These are phyloP conservation scores for Stegastes partitus DNA, from an alignment of 2,113 vertebrate species.

Conservation along the genomic window DNA sequence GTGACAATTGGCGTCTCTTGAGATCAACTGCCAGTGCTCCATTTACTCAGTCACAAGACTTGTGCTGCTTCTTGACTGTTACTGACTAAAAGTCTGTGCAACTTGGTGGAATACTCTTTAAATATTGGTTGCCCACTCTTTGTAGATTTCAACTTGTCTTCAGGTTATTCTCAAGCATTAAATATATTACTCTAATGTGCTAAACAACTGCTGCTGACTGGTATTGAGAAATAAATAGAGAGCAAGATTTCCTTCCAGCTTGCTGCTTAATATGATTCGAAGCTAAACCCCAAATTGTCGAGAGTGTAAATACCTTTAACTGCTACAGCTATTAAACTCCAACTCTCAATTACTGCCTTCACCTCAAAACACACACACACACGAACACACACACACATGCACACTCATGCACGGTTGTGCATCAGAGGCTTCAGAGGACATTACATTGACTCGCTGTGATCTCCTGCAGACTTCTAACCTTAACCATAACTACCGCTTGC, in stretches of 20 bases:
- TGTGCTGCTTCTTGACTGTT: not conserved
- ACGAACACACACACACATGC: not conserved
- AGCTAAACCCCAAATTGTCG: slow-evolving; percentile 15
- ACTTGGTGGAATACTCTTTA: not conserved
- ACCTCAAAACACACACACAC: not conserved
- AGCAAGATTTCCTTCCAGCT: not conserved
- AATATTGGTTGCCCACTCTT: not conserved
- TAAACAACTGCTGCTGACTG: not conserved
- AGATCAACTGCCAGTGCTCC: too few species aligned
- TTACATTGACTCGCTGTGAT: too few species aligned
- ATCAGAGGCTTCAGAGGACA: too few species aligned
- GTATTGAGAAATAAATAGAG: not conserved
- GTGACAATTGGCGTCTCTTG: too few species aligned
- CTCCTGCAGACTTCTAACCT: too few species aligned
- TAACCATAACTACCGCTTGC: too few species aligned
- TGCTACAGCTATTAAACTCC: slow-evolving; percentile 20
- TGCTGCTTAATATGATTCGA: slow-evolving; percentile 4
- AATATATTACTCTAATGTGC: not conserved
- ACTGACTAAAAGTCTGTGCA: not conserved
- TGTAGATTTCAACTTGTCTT: not conserved
- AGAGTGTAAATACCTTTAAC: slow-evolving; percentile 34
- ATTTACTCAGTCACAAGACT: not conserved
- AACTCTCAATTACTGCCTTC: not conserved
- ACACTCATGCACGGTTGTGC: not conserved
- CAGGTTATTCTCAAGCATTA: not conserved